Base-by-base conservation (phyloP, 2,113 vertebrate species). In the Orientallactaga bullata region DNA sequence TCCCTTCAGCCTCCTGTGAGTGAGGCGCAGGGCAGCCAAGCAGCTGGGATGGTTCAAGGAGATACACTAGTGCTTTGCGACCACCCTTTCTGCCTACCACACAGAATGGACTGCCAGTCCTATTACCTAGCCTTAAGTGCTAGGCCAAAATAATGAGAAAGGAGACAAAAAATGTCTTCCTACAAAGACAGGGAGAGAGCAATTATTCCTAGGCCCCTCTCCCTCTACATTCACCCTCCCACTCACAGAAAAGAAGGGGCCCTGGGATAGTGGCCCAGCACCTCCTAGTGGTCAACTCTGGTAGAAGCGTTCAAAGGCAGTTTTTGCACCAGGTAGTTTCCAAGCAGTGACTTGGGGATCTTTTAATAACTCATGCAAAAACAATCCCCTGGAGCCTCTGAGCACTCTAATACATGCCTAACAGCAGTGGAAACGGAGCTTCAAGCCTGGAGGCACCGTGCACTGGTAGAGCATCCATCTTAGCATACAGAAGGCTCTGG, bases 241-340 rank as follows among this genome's bases (percentile, higher is more conserved):
- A n/a, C 32, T 28, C 74, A 10, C 2, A 13, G 35, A 78, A 82
- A 82, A 39, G 32, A 79, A 89, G 76, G 26, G 63, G 47, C 72
- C 55, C 58, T 90, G 11, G 51, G 13, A 89, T 39, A 61, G 91
- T 95, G 65, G 89, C 69, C 78, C 90, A 88, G 93, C 94, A 94
- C 95, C 94, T 96, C 92, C 95, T 96, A 96, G 91, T 37, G 94
- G 94, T 94, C 74, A 94, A 71, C 73, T 73, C 80, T 93, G 80
- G 94, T 89, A 94, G 95, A 89, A 76, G 37, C 39, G 90, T 93
- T 93, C 17, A n/a, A 30, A 87, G 47, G 81, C 84, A 65, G 88
- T 73, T 95, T 93, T 80, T 95, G 58, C 0, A 37, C 35, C 66
- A 79, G 24, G 47, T 72, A 32, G 35, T 88, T 24, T 88, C 58